Evolutionary conservation across 2,113 vertebrate species (phyloP), one percentile per base, ranked within the genome.

Genomic region (Puma concolor): DNA sequence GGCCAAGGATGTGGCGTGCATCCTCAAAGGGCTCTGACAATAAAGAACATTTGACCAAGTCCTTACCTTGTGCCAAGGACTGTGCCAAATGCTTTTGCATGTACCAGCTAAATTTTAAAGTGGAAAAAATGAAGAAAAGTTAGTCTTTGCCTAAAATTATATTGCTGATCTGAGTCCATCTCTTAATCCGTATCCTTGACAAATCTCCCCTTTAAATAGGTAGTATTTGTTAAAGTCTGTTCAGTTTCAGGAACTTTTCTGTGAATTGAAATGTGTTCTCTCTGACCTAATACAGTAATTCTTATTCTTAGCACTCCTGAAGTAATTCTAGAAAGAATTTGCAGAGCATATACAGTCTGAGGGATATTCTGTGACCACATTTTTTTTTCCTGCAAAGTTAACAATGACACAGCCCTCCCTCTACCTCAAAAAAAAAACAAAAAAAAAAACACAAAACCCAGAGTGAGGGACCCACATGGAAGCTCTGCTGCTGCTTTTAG

Each of bases 401-500:
- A 66, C 23, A 23, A 1, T 44, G 52, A 13, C 19, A 3, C 11
- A 81, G 71, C 86, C 82, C 44, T 88, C 19, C 54, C 10, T 36
- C 2, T 6, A 1, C 4, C 29, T 27, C 15, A 36, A 23, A 52
- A 36, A 23, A 52, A 38, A 31, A 36, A 29, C 27, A 16, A 23
- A 54, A 38, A 38, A 38, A 38, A 31, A 36, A 29, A 31, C 13
- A 7, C 8, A 57, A 7, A 21, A 5, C 33, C 29, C 31, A 13
- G 36, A 19, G 7, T n/a, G 38, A 36, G 48, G 27, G 38, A 4
- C 17, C 27, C 14, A 0, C 2, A 0, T 14, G 11, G 15, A 25
- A n/a, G 25, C n/a, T 7, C 14, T 23, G n/a, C 52, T 38, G 17
- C n/a, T 85, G n/a, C n/a, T 13, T 25, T 16, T 29, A 23, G 2